phyloP scores from a whole-genome alignment of 2,888 invertebrate genomes.

The Agrilus mali region DNA sequence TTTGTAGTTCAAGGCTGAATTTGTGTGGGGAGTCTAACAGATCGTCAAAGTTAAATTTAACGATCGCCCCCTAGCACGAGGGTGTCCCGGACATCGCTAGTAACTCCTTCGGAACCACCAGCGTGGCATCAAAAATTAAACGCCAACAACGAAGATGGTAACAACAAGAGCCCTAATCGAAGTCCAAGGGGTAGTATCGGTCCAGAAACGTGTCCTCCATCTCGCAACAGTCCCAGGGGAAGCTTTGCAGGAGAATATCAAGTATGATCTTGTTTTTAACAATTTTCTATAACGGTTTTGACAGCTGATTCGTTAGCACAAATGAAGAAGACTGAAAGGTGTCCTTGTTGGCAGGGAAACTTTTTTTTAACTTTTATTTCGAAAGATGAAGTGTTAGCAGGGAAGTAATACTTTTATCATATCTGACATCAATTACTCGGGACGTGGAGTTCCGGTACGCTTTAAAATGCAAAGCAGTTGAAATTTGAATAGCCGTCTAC shows the following conservation, averaged over 20 bases:
- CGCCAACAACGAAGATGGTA: conserved; percentile 29
- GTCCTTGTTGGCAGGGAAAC: no score
- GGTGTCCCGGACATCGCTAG: conserved; percentile 44
- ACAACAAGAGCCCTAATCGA: conserved; percentile 41
- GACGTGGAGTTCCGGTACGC: no score
- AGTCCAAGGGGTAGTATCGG: conserved; percentile 40
- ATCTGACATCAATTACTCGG: no score
- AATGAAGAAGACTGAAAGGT: no score
- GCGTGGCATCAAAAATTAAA: conserved; percentile 41
- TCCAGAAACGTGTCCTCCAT: conserved; percentile 36
- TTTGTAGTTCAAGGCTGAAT: conserved; percentile 30
- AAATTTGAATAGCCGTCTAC: no score
- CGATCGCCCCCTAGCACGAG: conserved; percentile 31
- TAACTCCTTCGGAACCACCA: conserved; percentile 43
- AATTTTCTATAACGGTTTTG: no score
- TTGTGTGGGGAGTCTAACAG: conserved; percentile 31
- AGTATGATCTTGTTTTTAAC: no score
- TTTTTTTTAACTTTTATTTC: no score
- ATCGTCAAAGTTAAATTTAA: conserved; percentile 41
- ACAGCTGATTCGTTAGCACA: no score
- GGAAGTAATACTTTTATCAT: no score
- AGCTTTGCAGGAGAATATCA: conserved; percentile 34
- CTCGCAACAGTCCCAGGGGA: conserved; percentile 46
- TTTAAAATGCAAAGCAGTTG: no score
- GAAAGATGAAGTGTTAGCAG: no score